Conservation (phyloP, 2,888 invertebrate genomes). For the Tholera decimalis region DNA sequence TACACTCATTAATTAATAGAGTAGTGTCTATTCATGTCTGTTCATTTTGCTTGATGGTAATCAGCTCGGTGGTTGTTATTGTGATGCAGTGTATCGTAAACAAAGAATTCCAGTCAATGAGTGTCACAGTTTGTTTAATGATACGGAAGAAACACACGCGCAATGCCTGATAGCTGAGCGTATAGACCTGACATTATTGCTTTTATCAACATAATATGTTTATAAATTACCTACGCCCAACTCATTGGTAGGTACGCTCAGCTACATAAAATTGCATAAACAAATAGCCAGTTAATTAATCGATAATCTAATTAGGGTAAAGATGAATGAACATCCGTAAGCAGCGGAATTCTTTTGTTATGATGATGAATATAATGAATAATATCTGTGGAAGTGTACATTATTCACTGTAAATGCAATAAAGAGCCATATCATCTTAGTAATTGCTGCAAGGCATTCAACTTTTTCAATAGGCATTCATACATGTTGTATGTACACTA, state of each 20-base stretch:
- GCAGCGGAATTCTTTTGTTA: neutral
- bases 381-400: constrained; percentile 1
- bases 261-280: neutral
- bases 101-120: constrained; percentile 37
- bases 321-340: constrained; percentile 4
- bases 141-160: constrained; percentile 23
- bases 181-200: neutral
- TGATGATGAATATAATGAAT: constrained; percentile 2
- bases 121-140: constrained; percentile 30
- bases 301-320: constrained; percentile 6
- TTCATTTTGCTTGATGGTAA: constrained; percentile 37
- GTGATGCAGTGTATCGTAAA: constrained; percentile 32
- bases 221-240: neutral
- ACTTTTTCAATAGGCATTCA: constrained; percentile 25
- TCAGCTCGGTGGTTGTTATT: constrained; percentile 29
- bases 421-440: constrained; percentile 19
- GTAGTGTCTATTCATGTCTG: constrained; percentile 3
- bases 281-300: constrained; percentile 1
- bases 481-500: neutral
- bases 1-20: constrained; percentile 27
- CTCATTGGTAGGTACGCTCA: neutral
- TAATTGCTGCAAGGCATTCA: constrained; percentile 24
- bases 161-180: constrained; percentile 18
- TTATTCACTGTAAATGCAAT: constrained; percentile 15
- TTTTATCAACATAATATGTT: neutral